Evolutionary conservation across 1,140 invertebrate species (phyloP).

Genomic region (Caenorhabditis latens): DNA sequence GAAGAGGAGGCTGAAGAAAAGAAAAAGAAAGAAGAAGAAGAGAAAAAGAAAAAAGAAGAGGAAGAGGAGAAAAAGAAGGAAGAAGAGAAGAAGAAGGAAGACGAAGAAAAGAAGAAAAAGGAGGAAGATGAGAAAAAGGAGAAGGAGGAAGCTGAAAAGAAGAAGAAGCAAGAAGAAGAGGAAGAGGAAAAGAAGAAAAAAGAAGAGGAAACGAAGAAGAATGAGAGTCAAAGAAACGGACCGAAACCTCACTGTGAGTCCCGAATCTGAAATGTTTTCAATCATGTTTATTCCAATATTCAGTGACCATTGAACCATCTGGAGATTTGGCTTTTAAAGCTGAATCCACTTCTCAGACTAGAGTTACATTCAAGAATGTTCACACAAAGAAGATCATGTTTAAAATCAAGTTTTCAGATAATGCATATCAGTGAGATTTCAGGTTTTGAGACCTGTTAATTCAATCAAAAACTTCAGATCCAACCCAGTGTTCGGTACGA

Average conservation of each 20-base stretch:
- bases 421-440: slow-evolving; percentile 4
- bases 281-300: neutral
- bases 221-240: neutral
- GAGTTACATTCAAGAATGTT: neutral
- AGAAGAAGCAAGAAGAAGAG: neutral
- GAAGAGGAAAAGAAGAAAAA: slow-evolving; percentile 10
- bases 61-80: neutral
- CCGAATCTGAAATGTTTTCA: neutral
- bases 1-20: neutral
- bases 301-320: neutral
- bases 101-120: neutral
- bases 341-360: neutral
- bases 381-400: slow-evolving; percentile 18
- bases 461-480: neutral
- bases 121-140: neutral
- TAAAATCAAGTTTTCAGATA: slow-evolving; percentile 1
- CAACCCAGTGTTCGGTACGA: slow-evolving; percentile 10
- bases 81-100: neutral
- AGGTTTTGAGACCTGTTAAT: neutral
- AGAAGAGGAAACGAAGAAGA: slow-evolving; percentile 1
- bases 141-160: too few relatives aligned
- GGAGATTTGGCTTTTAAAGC: slow-evolving; percentile 6
- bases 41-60: neutral
- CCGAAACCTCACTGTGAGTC: neutral
- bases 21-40: neutral